phyloP scores from a whole-genome alignment of 1,140 invertebrate species.

The Agraylea sexmaculata region DNA sequence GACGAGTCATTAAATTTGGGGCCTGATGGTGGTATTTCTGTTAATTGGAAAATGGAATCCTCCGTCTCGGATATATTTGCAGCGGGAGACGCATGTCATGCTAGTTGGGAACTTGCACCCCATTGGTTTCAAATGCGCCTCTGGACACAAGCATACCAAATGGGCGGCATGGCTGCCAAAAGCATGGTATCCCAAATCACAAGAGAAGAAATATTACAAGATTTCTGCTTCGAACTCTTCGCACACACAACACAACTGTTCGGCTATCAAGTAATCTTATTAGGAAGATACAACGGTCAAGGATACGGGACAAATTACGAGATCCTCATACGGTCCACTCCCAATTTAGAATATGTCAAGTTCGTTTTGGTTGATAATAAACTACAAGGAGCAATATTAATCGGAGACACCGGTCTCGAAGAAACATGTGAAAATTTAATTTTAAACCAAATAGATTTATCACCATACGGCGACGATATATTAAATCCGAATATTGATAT shows the following conservation, averaged over 20 bases:
- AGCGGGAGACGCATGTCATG: constrained; percentile 86
- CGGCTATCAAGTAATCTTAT: constrained; percentile 84
- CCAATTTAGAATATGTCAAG: constrained; percentile 81
- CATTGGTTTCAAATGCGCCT: constrained; percentile 96
- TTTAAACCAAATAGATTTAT: constrained; percentile 86
- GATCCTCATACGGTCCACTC: constrained; percentile 75
- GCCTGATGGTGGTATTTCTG: constrained; percentile 63
- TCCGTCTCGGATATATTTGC: constrained; percentile 72
- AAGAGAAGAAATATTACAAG: constrained; percentile 58
- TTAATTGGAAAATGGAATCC: constrained; percentile 82
- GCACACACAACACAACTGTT: constrained; percentile 93
- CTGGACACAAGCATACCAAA: constrained; percentile 96
- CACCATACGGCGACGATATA: constrained; percentile 79
- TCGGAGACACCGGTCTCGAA: constrained; percentile 94
- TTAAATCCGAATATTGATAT: constrained; percentile 93
- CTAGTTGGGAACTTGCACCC: constrained; percentile 59
- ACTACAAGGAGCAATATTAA: constrained; percentile 86
- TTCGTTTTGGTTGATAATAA: constrained; percentile 73
- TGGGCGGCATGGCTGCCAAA: constrained; percentile 89
- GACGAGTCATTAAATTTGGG: constrained; percentile 45
- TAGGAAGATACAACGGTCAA: constrained; percentile 93
- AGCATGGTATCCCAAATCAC: constrained; percentile 63
- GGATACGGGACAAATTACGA: constrained; percentile 75
- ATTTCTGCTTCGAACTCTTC: constrained; percentile 96
- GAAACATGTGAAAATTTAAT: constrained; percentile 99